These are phyloP conservation scores for Forficula auricularia DNA, from an alignment of 1,140 invertebrate genomes.

Conservation along the genomic window DNA sequence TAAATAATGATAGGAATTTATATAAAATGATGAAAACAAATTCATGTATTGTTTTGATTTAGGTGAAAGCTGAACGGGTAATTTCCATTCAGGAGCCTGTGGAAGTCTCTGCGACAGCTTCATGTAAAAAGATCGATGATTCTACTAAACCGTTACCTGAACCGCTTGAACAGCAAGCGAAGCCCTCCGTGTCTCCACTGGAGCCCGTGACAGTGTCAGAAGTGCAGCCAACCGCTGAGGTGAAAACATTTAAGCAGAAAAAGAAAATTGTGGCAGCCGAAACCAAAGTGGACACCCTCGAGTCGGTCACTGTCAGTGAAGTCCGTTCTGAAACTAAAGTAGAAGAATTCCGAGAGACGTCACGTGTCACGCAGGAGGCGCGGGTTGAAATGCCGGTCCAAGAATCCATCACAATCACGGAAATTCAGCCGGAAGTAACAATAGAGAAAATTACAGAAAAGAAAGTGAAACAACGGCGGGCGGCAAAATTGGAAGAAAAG, in stretches of 20 bases:
- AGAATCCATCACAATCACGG: slow-evolving; percentile 26
- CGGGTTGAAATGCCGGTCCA: slow-evolving; percentile 11
- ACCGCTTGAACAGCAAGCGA: slow-evolving; percentile 27
- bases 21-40: no score
- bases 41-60: no score
- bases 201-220: slow-evolving; percentile 38
- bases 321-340: slow-evolving; percentile 33
- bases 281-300: slow-evolving; percentile 31
- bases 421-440: slow-evolving; percentile 24
- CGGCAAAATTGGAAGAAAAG: slow-evolving; percentile 11
- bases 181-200: slow-evolving; percentile 31
- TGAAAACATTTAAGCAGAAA: slow-evolving; percentile 19
- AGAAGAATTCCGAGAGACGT: slow-evolving; percentile 17
- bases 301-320: slow-evolving; percentile 37
- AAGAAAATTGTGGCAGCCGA: slow-evolving; percentile 21
- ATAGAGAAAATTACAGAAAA: slow-evolving; percentile 13
- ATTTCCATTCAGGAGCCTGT: slow-evolving; percentile 38
- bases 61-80: slow-evolving; percentile 28
- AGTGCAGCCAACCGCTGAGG: slow-evolving; percentile 33
- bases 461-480: slow-evolving; percentile 10
- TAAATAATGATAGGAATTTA: neutral
- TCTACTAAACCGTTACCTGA: slow-evolving; percentile 21
- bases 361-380: slow-evolving; percentile 16
- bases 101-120: slow-evolving; percentile 37
- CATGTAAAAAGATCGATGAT: slow-evolving; percentile 39